Evolutionary conservation across 1,140 invertebrate species (phyloP).

Genomic region (Pollicipes pollicipes): DNA sequence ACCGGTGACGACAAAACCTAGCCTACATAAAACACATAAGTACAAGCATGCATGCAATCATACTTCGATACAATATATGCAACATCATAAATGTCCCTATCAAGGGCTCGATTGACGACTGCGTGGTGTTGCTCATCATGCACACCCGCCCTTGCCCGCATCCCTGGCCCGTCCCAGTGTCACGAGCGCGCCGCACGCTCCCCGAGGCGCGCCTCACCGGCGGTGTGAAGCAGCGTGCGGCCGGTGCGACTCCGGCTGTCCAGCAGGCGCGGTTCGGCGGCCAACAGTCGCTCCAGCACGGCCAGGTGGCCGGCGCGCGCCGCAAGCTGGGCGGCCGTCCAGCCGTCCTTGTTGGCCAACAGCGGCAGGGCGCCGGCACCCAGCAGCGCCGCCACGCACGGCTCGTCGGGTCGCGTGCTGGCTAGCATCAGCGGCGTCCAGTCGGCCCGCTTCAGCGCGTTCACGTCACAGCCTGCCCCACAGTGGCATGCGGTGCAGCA

Average conservation of each 20-base stretch:
- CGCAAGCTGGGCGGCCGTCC: not conserved
- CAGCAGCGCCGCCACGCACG: conserved; percentile 33
- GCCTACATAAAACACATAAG: too few relatives aligned
- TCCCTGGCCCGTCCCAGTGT: too few relatives aligned
- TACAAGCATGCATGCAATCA: too few relatives aligned
- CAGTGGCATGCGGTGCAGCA: not conserved
- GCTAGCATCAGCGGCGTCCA: conserved; percentile 57
- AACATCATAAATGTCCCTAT: too few relatives aligned
- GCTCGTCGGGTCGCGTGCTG: conserved; percentile 36
- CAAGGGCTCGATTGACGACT: too few relatives aligned
- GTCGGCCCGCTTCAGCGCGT: conserved; percentile 44
- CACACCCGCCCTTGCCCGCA: too few relatives aligned
- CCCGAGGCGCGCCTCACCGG: conserved; percentile 1
- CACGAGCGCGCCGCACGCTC: too few relatives aligned
- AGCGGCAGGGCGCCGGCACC: conserved; percentile 31
- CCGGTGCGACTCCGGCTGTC: conserved; percentile 18
- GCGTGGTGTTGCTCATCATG: too few relatives aligned
- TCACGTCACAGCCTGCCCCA: conserved; percentile 20
- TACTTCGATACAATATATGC: too few relatives aligned
- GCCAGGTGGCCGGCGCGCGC: not conserved
- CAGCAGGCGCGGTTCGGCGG: conserved; percentile 23
- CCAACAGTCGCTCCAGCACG: conserved; percentile 39
- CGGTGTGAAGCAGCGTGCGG: not conserved
- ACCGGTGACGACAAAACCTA: too few relatives aligned
- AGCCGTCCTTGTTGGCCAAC: conserved; percentile 45